Conservation (phyloP, 2,113 vertebrate species). For the Columbina picui region DNA sequence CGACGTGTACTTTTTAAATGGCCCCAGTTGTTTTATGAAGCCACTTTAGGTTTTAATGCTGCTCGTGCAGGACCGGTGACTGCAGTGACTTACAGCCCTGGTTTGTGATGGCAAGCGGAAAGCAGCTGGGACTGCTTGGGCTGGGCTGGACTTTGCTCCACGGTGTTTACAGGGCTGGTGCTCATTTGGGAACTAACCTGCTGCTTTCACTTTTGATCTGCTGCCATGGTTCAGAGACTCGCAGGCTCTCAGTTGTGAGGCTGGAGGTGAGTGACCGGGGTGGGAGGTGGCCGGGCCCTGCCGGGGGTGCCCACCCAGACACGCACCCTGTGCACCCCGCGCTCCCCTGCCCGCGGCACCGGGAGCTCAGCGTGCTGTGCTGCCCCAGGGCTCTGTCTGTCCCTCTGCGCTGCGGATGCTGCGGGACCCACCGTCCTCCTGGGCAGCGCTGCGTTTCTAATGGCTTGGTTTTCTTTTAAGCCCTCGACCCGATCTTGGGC, state of each 20-base stretch:
- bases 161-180: neutral
- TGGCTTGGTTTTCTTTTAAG: neutral
- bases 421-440: neutral
- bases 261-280: neutral
- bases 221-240: neutral
- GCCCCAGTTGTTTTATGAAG: neutral
- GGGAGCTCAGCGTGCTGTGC: neutral
- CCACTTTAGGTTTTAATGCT: neutral
- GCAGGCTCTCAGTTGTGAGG: neutral
- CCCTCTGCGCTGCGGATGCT: neutral
- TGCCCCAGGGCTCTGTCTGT: too few species aligned
- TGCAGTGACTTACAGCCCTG: neutral
- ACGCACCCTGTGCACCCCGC: too few species aligned
- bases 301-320: too few species aligned
- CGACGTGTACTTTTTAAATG: rapidly evolving
- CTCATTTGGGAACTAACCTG: neutral
- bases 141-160: neutral
- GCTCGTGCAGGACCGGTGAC: neutral
- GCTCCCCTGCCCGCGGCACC: neutral
- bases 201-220: neutral
- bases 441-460: neutral
- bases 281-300: too few species aligned
- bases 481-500: neutral
- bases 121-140: neutral
- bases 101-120: neutral